Base-by-base conservation (phyloP, 2,888 invertebrate species). In the Pseudoips prasinana region DNA sequence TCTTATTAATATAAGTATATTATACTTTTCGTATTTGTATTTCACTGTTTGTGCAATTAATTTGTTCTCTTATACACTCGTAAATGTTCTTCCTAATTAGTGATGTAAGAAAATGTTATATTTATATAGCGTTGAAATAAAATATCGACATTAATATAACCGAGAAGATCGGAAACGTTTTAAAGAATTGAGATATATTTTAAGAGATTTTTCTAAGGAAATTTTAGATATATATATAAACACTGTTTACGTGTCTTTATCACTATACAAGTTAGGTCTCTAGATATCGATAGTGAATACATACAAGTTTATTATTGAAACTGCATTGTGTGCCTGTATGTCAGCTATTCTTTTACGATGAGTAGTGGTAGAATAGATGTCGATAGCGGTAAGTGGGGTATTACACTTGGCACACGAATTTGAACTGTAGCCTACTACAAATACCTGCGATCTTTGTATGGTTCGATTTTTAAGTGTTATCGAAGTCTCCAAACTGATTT, bases 201-300 rank as follows among this genome's bases (percentile, higher is more conserved):
- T 88, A 86, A 80, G 85, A 88, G 79, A 86, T 83, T 79, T 87
- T 87, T 82, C 73, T 75, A 76, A 80, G 66, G 56, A 74, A 71
- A 73, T 80, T 81, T 80, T 80, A 80, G 73, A 74, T 69, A 76
- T 71, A 66, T 68, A 57, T 62, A 62, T 54, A 69, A 76, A 78
- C 70, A 82, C 73, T 68, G 73, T 80, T 81, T 81, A 83, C 69
- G 72, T 82, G 80, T 84, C 66, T 77, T 73, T 83, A 76, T 80
- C 70, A 76, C 74, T 80, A 69, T 75, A 77, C 73, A 70, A 78
- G 66, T 73, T 71, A 80, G 65, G 71, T 74, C 56, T 77, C 64
- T 77, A 77, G 68, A 60, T 58, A 56, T 44, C 40, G 59, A 66
- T 67, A 66, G 56, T 58, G 57, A 61, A 65, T 60, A 54, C 52